Evolutionary conservation across 2,113 vertebrate species (phyloP), one percentile per base, ranked within the genome.

Genomic region (Riparia riparia): DNA sequence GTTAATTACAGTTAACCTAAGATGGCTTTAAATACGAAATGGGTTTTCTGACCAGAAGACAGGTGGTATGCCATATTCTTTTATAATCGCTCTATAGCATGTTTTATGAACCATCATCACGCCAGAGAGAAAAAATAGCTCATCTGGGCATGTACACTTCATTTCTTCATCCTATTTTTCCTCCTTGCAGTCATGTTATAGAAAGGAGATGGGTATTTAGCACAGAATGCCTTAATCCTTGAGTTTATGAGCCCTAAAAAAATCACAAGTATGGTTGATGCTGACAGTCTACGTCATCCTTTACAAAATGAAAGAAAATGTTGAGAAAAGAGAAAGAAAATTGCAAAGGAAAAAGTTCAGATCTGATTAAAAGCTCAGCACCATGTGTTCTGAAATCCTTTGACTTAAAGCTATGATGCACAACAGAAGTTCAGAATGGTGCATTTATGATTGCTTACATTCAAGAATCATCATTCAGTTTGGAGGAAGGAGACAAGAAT

Each of bases 61-160:
- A 95, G 95, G 96, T 94, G 90, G 72, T 73, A 44, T 72, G 32
- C 87, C 56, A 24, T 93, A 91, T 92, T 92, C 87, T 94, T 97
- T 96, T 96, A 72, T 92, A 90, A 82, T 84, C 6, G 10, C 64
- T 61, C 93, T 88, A 90, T 82, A 92, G 86, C 91, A 96, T 94
- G 88, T 86, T 97, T 97, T 96, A 93, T 96, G 95, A 95, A 72
- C 86, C 95, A 60, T 95, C 49, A 57, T 64, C 69, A 86, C 2
- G 3, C 60, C 56, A 71, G 79, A 93, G 68, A 74, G 60, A 74
- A 90, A 77, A 72, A 95, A 73, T 44, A 83, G 82, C 87, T 95
- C 87, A 79, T 94, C 85, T 93, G 80, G 80, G 56, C 76, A 69
- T 44, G 69, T 90, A 84, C 64, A 89, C 56, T 89, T 89, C 41